Conservation (phyloP, 2,113 vertebrate genomes). For the Oostethus manadensis region DNA sequence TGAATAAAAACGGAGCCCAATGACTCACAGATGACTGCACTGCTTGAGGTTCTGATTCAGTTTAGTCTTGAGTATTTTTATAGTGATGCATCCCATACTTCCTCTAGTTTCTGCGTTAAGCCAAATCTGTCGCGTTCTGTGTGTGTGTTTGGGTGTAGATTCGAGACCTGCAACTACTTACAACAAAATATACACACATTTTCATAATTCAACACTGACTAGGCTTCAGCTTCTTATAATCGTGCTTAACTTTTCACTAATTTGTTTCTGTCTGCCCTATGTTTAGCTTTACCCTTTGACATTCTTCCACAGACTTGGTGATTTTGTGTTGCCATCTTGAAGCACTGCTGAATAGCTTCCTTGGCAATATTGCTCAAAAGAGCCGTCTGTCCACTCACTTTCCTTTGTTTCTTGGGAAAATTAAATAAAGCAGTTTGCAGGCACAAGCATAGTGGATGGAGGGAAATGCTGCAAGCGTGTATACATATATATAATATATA, state of each 20-base stretch:
- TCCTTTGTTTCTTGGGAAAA: no score
- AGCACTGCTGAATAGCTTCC: no score
- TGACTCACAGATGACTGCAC: constrained; percentile 11
- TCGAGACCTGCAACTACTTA: neutral
- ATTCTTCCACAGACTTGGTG: no score
- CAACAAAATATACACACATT: constrained; percentile 1
- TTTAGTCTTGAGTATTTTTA: constrained; percentile 18
- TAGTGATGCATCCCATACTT: constrained; percentile 14
- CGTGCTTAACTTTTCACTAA: no score
- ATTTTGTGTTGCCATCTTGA: no score
- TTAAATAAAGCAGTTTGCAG: neutral
- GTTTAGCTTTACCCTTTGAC: no score
- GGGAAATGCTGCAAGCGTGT: no score
- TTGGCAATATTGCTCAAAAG: no score
- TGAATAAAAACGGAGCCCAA: neutral
- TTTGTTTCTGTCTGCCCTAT: no score
- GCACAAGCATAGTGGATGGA: neutral
- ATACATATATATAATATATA: no score
- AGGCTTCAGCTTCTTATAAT: no score
- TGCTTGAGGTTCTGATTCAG: constrained; percentile 5
- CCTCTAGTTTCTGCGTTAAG: constrained; percentile 1
- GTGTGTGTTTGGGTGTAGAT: constrained; percentile 3
- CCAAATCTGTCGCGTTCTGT: neutral
- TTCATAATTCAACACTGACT: neutral
- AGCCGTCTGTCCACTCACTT: no score